Evolutionary conservation across 2,888 invertebrate species (phyloP), one percentile per base, ranked within the genome.

Genomic region (Acholoe squamosa): DNA sequence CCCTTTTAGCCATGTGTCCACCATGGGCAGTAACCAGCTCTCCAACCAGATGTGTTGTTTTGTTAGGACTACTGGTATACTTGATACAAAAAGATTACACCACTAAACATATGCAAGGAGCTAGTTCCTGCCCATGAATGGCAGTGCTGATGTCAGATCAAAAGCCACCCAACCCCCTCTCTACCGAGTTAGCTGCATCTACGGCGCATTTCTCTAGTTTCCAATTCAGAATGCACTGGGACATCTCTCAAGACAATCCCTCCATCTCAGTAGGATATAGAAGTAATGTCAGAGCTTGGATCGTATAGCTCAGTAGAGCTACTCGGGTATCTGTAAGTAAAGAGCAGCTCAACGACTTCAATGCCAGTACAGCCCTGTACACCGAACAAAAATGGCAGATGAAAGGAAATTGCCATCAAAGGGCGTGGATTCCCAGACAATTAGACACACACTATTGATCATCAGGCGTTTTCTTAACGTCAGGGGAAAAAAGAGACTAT

Each of bases 331-430:
- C 71, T 71, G 71, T 71, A 28, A 71, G 28, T 71, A 71, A 71
- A 71, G 31, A 28, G 28, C 71, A 7, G 71, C 25, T 71, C 31
- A 71, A n/a, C 28, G 71, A 71, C 19, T 25, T 71, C n/a, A 71
- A 71, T 28, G 31, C 71, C 71, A 14, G 25, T 25, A 71, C 71
- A 71, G 31, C 5, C 71, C 12, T 28, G 28, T 25, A 71, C 71
- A 71, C 31, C 12, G 71, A 25, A 43, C 43, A 43, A 16, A 71
- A 28, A 28, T 71, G 31, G 71, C 71, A 71, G 71, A 71, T 71
- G 71, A 71, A 71, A 71, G 71, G 71, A 28, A 80, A 33, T 80
- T 80, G 22, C 80, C 80, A 80, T 43, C 80, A 80, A 80, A 80
- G 80, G 80, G 22, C 80, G 80, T 14, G 22, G 43, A 33, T 34